Conservation (phyloP, 2,113 vertebrate genomes). For the Bolborhynchus lineola region DNA sequence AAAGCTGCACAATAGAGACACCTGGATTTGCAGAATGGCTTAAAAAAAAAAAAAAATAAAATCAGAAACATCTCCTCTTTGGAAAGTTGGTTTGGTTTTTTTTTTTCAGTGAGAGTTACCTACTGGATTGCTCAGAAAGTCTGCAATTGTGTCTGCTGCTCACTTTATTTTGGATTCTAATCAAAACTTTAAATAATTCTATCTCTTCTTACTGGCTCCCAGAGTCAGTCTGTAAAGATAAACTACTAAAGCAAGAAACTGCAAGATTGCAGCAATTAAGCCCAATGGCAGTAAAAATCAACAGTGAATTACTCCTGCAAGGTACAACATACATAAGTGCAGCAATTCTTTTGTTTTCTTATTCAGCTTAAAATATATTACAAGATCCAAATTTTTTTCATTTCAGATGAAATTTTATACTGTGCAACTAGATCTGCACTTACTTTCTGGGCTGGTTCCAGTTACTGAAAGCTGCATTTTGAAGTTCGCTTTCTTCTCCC, state of each 20-base stretch:
- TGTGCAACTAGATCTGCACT: conserved; percentile 4
- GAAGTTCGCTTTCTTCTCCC: conserved; percentile 93
- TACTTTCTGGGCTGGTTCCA: conserved; percentile 94
- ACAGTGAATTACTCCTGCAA: neutral
- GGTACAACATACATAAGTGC: rapidly evolving
- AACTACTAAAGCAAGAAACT: neutral
- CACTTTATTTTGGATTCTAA: neutral
- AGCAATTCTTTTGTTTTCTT: neutral
- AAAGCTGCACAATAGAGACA: neutral
- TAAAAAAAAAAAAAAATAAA: neutral
- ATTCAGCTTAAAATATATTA: neutral
- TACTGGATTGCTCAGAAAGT: neutral
- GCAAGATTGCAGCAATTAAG: neutral
- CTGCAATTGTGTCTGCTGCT: neutral
- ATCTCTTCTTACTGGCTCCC: neutral
- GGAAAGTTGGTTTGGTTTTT: neutral
- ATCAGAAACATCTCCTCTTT: neutral
- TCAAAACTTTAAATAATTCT: neutral
- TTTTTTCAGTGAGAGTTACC: neutral
- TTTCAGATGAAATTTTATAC: neutral
- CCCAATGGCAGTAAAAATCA: neutral
- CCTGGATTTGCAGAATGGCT: neutral
- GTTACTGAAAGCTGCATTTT: conserved; percentile 81
- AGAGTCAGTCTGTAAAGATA: neutral
- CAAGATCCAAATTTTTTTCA: neutral